A percentile compares a stretch with the other conserved stretches of the same genome.
Evolutionary conservation across 2,113 vertebrate species (phyloP).

Genomic region (Galemys pyrenaicus): DNA sequence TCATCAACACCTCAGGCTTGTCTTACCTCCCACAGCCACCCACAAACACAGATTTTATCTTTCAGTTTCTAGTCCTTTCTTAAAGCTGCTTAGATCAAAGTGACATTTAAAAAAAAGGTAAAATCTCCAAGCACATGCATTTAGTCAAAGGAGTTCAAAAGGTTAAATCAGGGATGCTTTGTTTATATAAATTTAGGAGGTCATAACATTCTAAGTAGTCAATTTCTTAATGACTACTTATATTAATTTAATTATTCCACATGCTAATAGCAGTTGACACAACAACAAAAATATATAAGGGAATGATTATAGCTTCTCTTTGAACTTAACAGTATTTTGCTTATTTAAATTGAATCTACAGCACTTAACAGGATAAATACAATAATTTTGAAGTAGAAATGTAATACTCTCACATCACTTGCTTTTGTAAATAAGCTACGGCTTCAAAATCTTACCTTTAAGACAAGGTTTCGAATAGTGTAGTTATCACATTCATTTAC

Average conservation of each 20-base stretch:
- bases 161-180: constrained; percentile 29
- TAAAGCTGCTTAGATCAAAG: constrained; percentile 30
- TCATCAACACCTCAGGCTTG: constrained; percentile 28
- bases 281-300: not conserved
- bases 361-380: not conserved
- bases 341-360: not conserved
- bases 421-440: not conserved
- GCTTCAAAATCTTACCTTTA: constrained; percentile 89
- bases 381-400: constrained; percentile 23
- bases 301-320: not conserved
- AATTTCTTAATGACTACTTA: constrained; percentile 13
- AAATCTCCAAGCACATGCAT: not conserved
- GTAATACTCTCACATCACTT: not conserved
- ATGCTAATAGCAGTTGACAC: not conserved
- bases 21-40: constrained; percentile 42
- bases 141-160: constrained; percentile 29
- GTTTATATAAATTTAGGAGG: constrained; percentile 21
- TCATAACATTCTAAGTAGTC: not conserved
- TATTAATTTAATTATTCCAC: not conserved
- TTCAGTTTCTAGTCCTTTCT: constrained; percentile 30
- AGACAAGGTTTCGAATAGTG: constrained; percentile 90
- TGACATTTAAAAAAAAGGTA: not conserved
- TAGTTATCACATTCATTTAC: constrained; percentile 93
- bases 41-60: constrained; percentile 47
- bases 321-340: constrained; percentile 4